Percentiles rank a stretch among this genome's conserved stretches.
Conservation (phyloP, 2,113 vertebrate species). For the Crotophaga sulcirostris region DNA sequence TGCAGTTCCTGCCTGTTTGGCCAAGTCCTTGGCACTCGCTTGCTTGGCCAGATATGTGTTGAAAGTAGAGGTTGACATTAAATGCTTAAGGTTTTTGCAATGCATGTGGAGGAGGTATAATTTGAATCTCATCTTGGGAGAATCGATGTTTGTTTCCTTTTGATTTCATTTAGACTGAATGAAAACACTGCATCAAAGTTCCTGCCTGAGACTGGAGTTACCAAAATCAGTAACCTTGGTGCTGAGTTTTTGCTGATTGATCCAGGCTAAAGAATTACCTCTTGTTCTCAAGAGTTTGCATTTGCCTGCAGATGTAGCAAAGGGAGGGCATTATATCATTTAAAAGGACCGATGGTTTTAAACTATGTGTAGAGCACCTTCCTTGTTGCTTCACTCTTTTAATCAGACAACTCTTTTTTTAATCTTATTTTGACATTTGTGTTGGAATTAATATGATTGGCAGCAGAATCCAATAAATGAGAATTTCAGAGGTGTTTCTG, state of each 20-base stretch:
- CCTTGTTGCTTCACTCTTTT: neutral
- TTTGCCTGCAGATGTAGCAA: slow-evolving; percentile 5
- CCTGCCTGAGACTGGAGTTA: neutral
- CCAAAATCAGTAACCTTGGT: neutral
- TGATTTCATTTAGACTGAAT: neutral
- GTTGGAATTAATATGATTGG: slow-evolving; percentile 58
- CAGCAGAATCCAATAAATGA: slow-evolving; percentile 49
- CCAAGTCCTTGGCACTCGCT: neutral
- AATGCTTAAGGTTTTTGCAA: neutral
- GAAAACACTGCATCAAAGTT: neutral
- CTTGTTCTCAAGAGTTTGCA: neutral
- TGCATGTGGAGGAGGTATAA: neutral
- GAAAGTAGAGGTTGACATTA: neutral
- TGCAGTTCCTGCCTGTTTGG: neutral
- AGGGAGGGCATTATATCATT: neutral
- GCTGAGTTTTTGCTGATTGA: neutral
- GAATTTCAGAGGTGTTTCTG: slow-evolving; percentile 46
- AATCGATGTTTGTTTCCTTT: neutral
- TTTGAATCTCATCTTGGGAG: neutral
- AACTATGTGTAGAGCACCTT: neutral
- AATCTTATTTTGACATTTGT: slow-evolving; percentile 66
- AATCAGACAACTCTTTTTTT: slow-evolving; percentile 23
- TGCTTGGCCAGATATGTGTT: neutral
- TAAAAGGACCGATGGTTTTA: neutral
- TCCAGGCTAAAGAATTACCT: neutral